These are phyloP conservation scores for Xylocampa areola DNA, from an alignment of 2,888 invertebrate species.

Conservation along the genomic window DNA sequence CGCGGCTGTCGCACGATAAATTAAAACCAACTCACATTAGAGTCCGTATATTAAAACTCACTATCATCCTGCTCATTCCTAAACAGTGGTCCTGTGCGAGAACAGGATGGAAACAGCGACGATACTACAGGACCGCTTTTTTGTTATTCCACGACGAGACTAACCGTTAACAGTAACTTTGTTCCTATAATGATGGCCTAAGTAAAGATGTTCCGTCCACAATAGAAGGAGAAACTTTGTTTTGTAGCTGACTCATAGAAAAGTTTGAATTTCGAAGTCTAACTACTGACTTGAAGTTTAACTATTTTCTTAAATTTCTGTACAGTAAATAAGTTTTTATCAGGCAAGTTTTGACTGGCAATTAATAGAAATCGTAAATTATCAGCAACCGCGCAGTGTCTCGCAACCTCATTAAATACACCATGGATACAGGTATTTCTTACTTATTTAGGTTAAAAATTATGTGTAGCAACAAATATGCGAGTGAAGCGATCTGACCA, in stretches of 20 bases:
- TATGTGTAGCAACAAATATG: conserved; percentile 83
- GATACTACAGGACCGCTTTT: conserved; percentile 82
- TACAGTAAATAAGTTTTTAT: conserved; percentile 23
- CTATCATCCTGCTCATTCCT: conserved; percentile 78
- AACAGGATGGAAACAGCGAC: conserved; percentile 78
- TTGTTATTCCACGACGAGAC: conserved; percentile 81
- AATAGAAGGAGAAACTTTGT: conserved; percentile 59
- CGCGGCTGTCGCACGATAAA: conserved; percentile 88
- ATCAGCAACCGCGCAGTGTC: conserved; percentile 28
- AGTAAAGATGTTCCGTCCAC: conserved; percentile 68
- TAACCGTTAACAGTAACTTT: conserved; percentile 84
- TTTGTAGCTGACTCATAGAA: conserved; percentile 58
- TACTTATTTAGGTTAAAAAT: conserved; percentile 88
- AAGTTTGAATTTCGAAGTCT: conserved; percentile 46
- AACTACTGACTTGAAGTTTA: conserved; percentile 27
- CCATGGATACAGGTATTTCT: conserved; percentile 81
- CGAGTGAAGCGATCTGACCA: conserved; percentile 86
- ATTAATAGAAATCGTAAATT: conserved; percentile 47
- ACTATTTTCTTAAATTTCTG: conserved; percentile 20
- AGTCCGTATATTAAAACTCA: conserved; percentile 79
- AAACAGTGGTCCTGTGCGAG: conserved; percentile 66
- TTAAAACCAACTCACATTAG: conserved; percentile 86
- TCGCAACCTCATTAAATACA: conserved; percentile 73
- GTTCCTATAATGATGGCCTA: conserved; percentile 79
- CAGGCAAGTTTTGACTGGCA: conserved; percentile 10